Evolutionary conservation across 2,113 vertebrate species (phyloP), one percentile per base, ranked within the genome.

Genomic region (Corythoichthys haematopterus): DNA sequence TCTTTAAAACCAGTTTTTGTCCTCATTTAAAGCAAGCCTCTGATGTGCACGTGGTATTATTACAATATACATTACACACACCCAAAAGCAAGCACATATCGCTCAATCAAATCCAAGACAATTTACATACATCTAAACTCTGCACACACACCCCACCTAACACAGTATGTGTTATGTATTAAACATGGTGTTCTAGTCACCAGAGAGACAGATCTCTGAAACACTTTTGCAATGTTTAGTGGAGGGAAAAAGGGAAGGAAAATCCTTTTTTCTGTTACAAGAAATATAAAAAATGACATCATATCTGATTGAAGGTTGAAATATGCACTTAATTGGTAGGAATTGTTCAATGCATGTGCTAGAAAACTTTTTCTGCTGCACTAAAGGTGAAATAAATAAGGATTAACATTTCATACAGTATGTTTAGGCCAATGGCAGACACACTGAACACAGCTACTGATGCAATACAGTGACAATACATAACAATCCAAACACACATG

Each of bases 1-100:
- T 82, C 63, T 77, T 81, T 77, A 65, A 81, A 76, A 71, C 70
- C 77, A 71, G n/a, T 37, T 11, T 52, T 51, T 40, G 43, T 43
- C 20, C 51, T 45, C 64, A 79, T 71, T 77, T 66, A 69, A 73
- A 73, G 63, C 51, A 72, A 60, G 61, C 28, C 57, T 71, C 68
- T 4, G 38, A 58, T 70, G 59, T 55, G 56, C 75, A 75, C 76
- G 52, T 68, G 52, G 15, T 8, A 58, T 63, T 8, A 62, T 63
- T 69, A 10, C 28, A 47, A 14, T 60, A 52, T 51, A 74, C 68
- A 63, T 72, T 40, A 58, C 68, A 79, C 65, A 46, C 71, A 73
- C 47, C 45, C 51, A 51, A 43, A 7, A 28, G 11, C 61, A 69
- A 66, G 28, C 63, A 35, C 14, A 13, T 28, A 40, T 4, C 20